Base-by-base conservation (phyloP, 2,113 vertebrate species). In the Capreolus pygargus region DNA sequence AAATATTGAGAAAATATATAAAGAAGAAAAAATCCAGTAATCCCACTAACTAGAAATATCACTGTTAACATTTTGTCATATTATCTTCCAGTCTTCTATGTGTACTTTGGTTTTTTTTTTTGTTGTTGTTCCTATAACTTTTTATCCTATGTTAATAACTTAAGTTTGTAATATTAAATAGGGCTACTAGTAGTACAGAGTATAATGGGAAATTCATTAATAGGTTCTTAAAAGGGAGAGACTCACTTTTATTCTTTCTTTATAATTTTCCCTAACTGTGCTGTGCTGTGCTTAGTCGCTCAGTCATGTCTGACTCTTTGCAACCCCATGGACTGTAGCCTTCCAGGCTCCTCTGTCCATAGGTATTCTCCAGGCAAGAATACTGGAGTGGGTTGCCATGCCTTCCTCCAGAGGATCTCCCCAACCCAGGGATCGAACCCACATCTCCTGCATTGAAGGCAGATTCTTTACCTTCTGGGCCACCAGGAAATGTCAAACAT, bases 51-150 rank as follows among this genome's bases (percentile, higher is more conserved):
- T 89, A 52, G n/a, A 95, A 27, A 78, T 89, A 86, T 95, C 25
- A 60, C 60, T 95, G 36, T 96, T 86, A 93, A 93, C 15, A 81
- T 93, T 98, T 94, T 91, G 13, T 85, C 52, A 30, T 92, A 83
- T 92, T 90, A 94, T 90, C 36, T 89, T 94, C 45, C 50, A 82
- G 15, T 50, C 7, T 90, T 96, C 55, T 86, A 36, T 85, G 57
- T 86, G n/a, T 76, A 57, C 17, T 95, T 94, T 67, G 28, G 39
- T 23, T 3, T 36, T 57, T 91, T 97, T 13, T 82, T 86, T 88
- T n/a, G n/a, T n/a, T n/a, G n/a, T n/a, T 91, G 30, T 91, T 92
- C 58, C 27, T 86, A 5, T 91, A 89, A 58, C 39, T 82, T 50
- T 96, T 94, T 94, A 82, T 92, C 25, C 11, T 88, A 13, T 86